These are phyloP conservation scores for Ctenopoma multispine DNA, from an alignment of 2,797 vertebrate species.

Conservation along the genomic window DNA sequence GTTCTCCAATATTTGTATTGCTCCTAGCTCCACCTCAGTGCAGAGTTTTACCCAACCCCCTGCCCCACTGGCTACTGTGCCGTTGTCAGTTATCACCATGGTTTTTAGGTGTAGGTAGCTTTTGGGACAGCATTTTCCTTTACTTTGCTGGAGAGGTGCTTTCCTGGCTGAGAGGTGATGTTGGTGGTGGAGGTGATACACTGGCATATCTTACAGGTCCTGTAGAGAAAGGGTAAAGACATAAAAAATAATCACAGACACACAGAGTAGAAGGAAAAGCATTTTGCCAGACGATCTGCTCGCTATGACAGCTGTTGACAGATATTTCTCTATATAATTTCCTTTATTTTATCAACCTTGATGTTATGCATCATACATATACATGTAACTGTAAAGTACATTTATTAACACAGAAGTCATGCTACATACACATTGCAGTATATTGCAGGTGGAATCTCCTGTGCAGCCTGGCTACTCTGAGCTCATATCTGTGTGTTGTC, in stretches of 20 bases:
- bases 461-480: background rate
- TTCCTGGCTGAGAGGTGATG: conserved; percentile 46
- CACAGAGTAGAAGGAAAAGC: background rate
- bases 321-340: background rate
- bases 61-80: conserved; percentile 24
- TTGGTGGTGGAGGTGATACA: conserved; percentile 53
- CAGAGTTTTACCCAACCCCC: conserved; percentile 26
- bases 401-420: conserved; percentile 36
- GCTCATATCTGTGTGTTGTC: conserved; percentile 3
- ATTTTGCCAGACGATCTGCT: background rate
- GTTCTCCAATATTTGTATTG: conserved; percentile 65
- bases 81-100: conserved; percentile 53
- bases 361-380: background rate
- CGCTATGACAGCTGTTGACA: background rate
- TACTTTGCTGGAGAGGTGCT: conserved; percentile 61
- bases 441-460: conserved; percentile 17
- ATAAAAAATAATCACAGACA: conserved; percentile 18
- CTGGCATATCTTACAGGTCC: conserved; percentile 79
- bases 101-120: conserved; percentile 46
- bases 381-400: background rate
- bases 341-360: background rate
- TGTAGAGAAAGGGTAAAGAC: conserved; percentile 39
- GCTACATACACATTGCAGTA: background rate
- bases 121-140: conserved; percentile 50
- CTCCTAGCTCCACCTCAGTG: conserved; percentile 64